These are phyloP conservation scores for Xiphorhynchus erythropygius DNA, from an alignment of 2,797 vertebrate genomes.

Conservation along the genomic window DNA sequence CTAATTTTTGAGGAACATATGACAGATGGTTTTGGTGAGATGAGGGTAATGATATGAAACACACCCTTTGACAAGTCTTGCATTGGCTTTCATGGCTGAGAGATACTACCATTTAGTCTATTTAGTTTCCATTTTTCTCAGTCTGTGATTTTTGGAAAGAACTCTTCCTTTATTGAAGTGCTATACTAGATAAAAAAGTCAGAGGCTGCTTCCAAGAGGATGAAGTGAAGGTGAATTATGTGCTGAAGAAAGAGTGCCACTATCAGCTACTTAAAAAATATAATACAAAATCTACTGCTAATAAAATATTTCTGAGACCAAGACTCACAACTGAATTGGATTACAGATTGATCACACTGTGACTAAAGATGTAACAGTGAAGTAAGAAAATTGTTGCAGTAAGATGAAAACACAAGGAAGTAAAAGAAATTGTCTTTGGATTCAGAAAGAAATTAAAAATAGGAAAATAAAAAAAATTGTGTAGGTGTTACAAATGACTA, in stretches of 20 bases:
- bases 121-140: neutral
- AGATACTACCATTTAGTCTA: neutral
- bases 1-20: neutral
- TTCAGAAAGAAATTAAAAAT: neutral
- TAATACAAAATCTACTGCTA: neutral
- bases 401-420: neutral
- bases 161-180: neutral
- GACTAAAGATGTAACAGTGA: neutral
- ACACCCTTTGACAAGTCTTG: neutral
- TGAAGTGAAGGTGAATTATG: neutral
- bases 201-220: neutral
- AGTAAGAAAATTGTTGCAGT: neutral
- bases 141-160: neutral
- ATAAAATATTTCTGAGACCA: neutral
- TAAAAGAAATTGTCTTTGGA: neutral
- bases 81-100: neutral
- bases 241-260: neutral
- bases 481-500: accelerated
- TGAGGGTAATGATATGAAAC: neutral
- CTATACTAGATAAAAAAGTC: neutral
- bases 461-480: neutral
- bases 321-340: neutral
- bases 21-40: neutral
- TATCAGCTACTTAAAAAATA: neutral
- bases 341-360: neutral